Evolutionary conservation across 2,888 invertebrate genomes (phyloP).

Genomic region (Blera fallax): DNA sequence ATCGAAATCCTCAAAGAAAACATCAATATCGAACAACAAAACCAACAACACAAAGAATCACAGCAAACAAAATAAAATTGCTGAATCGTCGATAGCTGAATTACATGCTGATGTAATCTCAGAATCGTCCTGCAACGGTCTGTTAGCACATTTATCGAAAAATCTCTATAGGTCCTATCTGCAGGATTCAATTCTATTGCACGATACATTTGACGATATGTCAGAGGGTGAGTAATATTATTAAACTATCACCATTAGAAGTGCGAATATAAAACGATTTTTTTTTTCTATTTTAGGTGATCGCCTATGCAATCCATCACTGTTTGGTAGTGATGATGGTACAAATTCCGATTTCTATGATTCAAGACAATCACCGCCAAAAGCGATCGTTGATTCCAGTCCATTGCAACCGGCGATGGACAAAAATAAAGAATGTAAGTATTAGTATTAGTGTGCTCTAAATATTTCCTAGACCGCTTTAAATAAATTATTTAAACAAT

Average conservation of each 20-base stretch:
- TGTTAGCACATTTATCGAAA: constrained; percentile 77
- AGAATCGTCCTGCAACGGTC: constrained; percentile 78
- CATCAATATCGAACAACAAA: constrained; percentile 73
- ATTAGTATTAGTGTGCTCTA: neutral
- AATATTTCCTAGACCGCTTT: neutral
- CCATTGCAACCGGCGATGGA: constrained; percentile 96
- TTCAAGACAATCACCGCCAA: constrained; percentile 88
- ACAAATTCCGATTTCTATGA: constrained; percentile 81
- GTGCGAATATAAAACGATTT: neutral
- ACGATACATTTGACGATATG: constrained; percentile 81
- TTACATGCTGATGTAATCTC: constrained; percentile 78
- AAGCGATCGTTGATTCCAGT: constrained; percentile 96
- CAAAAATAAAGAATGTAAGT: constrained; percentile 99
- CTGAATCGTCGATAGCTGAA: constrained; percentile 41
- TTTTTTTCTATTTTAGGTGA: constrained; percentile 76
- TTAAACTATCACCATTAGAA: neutral
- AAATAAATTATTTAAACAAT: constrained; percentile 22
- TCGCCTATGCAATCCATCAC: constrained; percentile 79
- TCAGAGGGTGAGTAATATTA: constrained; percentile 78
- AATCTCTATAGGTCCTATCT: constrained; percentile 78
- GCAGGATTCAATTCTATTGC: constrained; percentile 80
- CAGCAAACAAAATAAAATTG: constrained; percentile 58
- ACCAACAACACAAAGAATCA: constrained; percentile 73
- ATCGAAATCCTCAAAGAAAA: constrained; percentile 78
- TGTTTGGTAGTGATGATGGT: constrained; percentile 80